Evolutionary conservation across 2,113 vertebrate species (phyloP).

Genomic region (Myxocyprinus asiaticus): DNA sequence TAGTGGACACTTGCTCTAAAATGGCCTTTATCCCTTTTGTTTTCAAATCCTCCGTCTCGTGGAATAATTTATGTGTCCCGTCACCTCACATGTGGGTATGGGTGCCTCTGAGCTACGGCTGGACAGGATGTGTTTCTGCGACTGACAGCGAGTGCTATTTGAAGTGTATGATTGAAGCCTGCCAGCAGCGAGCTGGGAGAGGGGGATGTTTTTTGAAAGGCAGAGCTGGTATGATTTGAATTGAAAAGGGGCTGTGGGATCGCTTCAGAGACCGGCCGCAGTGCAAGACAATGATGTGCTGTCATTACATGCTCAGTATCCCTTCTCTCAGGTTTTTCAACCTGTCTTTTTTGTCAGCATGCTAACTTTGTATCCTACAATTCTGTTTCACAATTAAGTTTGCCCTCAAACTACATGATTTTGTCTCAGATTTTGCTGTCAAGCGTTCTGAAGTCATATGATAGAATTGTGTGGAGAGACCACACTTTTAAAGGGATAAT

Average conservation of each 20-base stretch:
- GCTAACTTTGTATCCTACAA: no score
- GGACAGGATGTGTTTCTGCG: slow-evolving; percentile 29
- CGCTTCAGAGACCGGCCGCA: neutral
- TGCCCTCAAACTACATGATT: no score
- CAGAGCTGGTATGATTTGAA: slow-evolving; percentile 20
- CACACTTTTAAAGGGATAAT: no score
- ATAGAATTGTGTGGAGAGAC: no score
- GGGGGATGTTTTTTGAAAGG: slow-evolving; percentile 33
- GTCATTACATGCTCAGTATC: slow-evolving; percentile 4
- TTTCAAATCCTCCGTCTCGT: slow-evolving; percentile 7
- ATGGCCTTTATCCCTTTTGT: slow-evolving; percentile 25
- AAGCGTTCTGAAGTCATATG: no score
- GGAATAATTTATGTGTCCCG: slow-evolving; percentile 33
- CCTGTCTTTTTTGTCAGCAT: no score
- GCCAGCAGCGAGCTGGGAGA: slow-evolving; percentile 4
- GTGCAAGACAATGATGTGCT: neutral
- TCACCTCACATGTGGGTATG: slow-evolving; percentile 1
- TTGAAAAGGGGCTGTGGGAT: neutral
- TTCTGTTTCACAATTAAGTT: no score
- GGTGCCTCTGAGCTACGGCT: slow-evolving; percentile 25
- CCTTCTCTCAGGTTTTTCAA: neutral
- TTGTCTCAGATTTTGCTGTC: no score
- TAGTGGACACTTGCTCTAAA: slow-evolving; percentile 18
- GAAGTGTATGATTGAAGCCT: slow-evolving; percentile 39
- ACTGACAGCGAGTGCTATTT: slow-evolving; percentile 28